Conservation (phyloP, 2,888 invertebrate genomes). For the Dicroscelio sp. region DNA sequence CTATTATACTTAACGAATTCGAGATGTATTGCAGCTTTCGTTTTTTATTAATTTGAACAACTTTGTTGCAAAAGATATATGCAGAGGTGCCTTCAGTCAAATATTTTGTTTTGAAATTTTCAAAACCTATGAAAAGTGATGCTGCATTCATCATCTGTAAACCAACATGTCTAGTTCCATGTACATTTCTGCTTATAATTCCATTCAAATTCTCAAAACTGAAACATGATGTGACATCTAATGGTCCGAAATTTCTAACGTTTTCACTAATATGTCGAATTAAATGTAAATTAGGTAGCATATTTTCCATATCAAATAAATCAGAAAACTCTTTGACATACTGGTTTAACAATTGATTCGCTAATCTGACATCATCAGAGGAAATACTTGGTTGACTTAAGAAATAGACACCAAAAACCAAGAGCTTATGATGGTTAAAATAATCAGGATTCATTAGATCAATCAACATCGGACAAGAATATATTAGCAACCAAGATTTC, state of each 20-base stretch:
- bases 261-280: neutral
- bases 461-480: constrained; percentile 78
- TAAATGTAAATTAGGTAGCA: constrained; percentile 21
- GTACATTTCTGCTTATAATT: constrained; percentile 10
- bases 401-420: neutral
- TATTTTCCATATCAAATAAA: neutral
- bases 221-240: constrained; percentile 28
- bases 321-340: neutral
- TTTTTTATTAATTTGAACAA: neutral
- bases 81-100: neutral
- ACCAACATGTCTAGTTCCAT: constrained; percentile 26
- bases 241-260: constrained; percentile 9
- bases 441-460: constrained; percentile 71
- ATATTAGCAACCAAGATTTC: constrained; percentile 61
- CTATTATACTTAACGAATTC: neutral
- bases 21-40: constrained; percentile 3
- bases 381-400: neutral
- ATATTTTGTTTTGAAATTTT: constrained; percentile 11
- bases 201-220: constrained; percentile 49
- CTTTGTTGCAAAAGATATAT: constrained; percentile 1
- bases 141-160: constrained; percentile 25
- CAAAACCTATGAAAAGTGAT: constrained; percentile 19
- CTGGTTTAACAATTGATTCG: neutral
- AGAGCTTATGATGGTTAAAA: constrained; percentile 47
- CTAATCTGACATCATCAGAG: neutral